Evolutionary conservation across 2,797 vertebrate genomes (phyloP).

Genomic region (Aselliscus stoliczkanus): DNA sequence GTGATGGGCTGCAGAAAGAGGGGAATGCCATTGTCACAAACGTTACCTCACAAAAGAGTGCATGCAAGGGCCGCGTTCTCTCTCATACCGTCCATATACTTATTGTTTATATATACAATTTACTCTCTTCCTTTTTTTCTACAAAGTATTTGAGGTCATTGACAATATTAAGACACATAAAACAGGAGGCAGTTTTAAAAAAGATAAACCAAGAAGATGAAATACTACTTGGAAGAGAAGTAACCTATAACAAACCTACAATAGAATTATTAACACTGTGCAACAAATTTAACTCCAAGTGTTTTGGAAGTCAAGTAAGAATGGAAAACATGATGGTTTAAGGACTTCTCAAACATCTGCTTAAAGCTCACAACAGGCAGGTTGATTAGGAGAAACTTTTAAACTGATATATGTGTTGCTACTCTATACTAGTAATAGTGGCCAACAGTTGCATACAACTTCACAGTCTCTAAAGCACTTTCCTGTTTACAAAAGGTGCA

Average conservation of each 20-base stretch:
- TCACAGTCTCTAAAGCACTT: background rate
- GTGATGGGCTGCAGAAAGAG: slow-evolving; percentile 8
- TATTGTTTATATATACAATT: background rate
- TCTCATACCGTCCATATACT: background rate
- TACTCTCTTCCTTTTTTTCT: background rate
- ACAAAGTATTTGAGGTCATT: background rate
- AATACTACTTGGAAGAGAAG: background rate
- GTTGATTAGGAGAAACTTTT: background rate
- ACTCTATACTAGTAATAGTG: background rate
- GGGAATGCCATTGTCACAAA: background rate
- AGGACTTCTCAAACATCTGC: background rate
- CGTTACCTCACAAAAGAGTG: background rate
- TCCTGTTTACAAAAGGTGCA: background rate
- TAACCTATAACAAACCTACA: background rate
- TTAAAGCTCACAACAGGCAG: background rate
- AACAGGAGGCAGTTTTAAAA: background rate
- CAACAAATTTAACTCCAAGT: background rate
- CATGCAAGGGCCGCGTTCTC: background rate
- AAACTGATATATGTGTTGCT: background rate
- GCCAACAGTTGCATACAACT: background rate
- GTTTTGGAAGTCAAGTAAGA: background rate
- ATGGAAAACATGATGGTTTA: background rate
- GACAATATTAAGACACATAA: background rate
- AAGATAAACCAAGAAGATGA: slow-evolving; percentile 15
- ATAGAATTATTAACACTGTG: background rate